Base-by-base conservation (phyloP, 2,888 invertebrate species). In the Coelopa pilipes region DNA sequence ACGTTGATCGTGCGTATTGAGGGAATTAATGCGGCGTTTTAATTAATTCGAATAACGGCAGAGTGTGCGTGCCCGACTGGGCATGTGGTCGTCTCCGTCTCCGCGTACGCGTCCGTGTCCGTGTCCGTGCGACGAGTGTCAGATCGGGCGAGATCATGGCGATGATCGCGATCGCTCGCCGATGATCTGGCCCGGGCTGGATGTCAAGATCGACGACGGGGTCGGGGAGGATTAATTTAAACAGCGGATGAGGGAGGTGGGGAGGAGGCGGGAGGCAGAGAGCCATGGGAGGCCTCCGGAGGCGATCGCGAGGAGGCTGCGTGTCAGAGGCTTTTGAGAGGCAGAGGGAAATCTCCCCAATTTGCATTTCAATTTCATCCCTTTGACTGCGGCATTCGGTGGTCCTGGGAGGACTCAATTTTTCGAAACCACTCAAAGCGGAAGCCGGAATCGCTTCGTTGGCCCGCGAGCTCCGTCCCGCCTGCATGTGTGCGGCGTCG, bases 1-100 rank as follows among this genome's bases (percentile, higher is more conserved):
- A 47, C 13, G 71, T 19, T 71, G 71, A 71, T 71, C 63, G 71
- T 71, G 71, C 65, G 71, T 71, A 71, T 71, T 65, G 63, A 65
- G 47, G 45, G 50, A 63, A 45, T 57, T 70, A 70, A 71, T 71
- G 65, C 65, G 55, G 63, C 71, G 71, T 71, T 71, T 71, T 71
- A 71, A 71, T 71, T 71, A 71, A 71, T 71, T 34, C 34, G 62
- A 49, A 46, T 66, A 66, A 19, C 50, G 24, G n/a, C 24, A 47
- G 12, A 50, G 24, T 74, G 12, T 66, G 24, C 65, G 68, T 74
- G 50, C 46, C 50, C 63, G 65, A 71, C 47, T 71, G 63, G 45
- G 46, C 46, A 60, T 55, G 47, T 47, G n/a, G 49, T 49, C 21
- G 55, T 45, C n/a, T n/a, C 17, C 53, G 45, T 55, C 34, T 53